Evolutionary conservation across 2,797 vertebrate species (phyloP).

Genomic region (Schizopygopsis malacanthus): DNA sequence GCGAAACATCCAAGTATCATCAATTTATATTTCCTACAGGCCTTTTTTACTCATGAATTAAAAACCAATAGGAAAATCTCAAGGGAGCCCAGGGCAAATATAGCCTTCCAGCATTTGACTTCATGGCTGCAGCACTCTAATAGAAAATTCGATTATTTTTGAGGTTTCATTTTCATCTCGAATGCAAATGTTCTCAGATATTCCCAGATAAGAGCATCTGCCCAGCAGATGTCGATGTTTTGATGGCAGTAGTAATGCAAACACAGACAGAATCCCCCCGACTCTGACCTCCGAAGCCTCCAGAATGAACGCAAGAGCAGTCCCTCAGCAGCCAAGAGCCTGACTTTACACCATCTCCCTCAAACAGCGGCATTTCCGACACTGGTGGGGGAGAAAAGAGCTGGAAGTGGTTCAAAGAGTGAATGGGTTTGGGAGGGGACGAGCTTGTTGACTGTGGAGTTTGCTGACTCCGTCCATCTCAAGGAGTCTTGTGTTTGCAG

Average conservation of each 20-base stretch:
- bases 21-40: background rate
- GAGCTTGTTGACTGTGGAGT: background rate
- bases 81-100: background rate
- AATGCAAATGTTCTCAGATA: conserved; percentile 20
- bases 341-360: conserved; percentile 45
- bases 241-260: conserved; percentile 45
- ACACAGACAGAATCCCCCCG: conserved; percentile 31
- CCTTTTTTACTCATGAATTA: background rate
- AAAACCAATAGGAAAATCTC: background rate
- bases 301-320: conserved; percentile 10
- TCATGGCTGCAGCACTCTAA: background rate
- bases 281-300: conserved; percentile 34
- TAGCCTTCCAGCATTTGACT: background rate
- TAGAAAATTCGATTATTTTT: background rate
- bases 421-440: conserved; percentile 31
- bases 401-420: conserved; percentile 53
- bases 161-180: conserved; percentile 9
- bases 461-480: conserved; percentile 30
- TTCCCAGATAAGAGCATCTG: conserved; percentile 33
- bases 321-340: conserved; percentile 23
- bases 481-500: conserved; percentile 29
- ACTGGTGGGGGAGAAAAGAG: conserved; percentile 30
- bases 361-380: conserved; percentile 35
- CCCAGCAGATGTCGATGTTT: conserved; percentile 37
- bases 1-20: background rate